Conservation (phyloP, 2,797 vertebrate genomes). For the Arctocebus calabarensis region DNA sequence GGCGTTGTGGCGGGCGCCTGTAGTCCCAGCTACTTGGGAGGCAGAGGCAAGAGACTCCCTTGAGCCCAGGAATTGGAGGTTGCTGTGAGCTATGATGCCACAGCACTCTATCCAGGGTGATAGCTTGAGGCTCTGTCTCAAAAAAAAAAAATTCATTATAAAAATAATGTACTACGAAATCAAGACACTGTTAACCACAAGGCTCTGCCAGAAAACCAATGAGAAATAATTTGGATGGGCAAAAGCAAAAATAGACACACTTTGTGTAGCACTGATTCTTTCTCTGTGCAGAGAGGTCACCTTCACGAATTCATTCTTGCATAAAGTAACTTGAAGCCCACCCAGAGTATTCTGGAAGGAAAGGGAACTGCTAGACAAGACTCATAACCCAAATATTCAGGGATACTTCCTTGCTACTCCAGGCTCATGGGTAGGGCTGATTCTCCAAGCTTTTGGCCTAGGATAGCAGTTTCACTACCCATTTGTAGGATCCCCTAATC, state of each 20-base stretch:
- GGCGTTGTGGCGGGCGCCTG: too few species aligned
- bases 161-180: neutral
- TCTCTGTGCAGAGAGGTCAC: neutral
- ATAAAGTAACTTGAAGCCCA: neutral
- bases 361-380: neutral
- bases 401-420: neutral
- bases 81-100: too few species aligned
- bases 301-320: too few species aligned
- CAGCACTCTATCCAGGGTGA: too few species aligned
- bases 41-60: too few species aligned
- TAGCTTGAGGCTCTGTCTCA: too few species aligned
- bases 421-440: neutral
- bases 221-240: neutral
- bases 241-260: neutral
- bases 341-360: neutral
- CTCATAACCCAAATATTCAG: neutral
- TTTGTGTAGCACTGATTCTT: neutral
- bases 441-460: neutral
- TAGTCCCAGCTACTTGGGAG: too few species aligned
- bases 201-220: neutral
- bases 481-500: neutral
- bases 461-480: neutral
- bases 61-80: too few species aligned
- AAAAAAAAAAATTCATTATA: too few species aligned
- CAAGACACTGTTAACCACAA: neutral